Percentiles rank a stretch among this genome's conserved stretches.
Conservation (phyloP, 2,797 vertebrate genomes). For the Mycteria americana region DNA sequence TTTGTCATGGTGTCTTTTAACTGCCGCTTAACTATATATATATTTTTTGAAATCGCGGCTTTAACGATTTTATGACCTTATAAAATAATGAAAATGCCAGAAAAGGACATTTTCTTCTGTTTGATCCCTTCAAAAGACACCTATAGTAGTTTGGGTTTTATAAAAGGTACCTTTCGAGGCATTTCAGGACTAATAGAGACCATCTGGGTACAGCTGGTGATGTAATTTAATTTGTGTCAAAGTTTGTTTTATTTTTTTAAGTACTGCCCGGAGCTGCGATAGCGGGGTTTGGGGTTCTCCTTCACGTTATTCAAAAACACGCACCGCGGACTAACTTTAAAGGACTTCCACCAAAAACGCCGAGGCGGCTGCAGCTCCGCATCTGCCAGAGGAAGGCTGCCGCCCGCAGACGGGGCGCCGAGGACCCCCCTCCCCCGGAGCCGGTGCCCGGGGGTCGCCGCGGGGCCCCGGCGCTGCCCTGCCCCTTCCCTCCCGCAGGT, state of each 20-base stretch:
- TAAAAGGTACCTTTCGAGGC: constrained; percentile 71
- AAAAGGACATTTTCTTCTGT: constrained; percentile 57
- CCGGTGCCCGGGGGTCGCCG: not conserved
- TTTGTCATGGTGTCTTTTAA: constrained; percentile 66
- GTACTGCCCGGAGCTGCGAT: constrained; percentile 12
- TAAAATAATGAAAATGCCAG: constrained; percentile 68
- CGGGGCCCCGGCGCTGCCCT: not conserved
- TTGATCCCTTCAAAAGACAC: constrained; percentile 75
- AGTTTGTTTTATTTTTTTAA: not conserved
- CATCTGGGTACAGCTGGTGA: constrained; percentile 76
- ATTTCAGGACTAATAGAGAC: constrained; percentile 75
- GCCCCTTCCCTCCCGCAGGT: constrained; percentile 77
- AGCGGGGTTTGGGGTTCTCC: constrained; percentile 22
- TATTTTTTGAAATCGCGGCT: constrained; percentile 41
- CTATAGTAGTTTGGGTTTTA: constrained; percentile 69
- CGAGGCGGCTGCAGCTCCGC: not conserved
- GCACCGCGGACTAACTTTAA: not conserved
- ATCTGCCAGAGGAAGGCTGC: not conserved
- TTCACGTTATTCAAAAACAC: not conserved
- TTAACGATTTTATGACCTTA: constrained; percentile 63
- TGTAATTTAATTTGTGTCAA: constrained; percentile 73
- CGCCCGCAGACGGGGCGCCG: not conserved
- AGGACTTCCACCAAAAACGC: constrained; percentile 4
- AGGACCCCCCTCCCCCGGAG: not conserved
- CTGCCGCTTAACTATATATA: constrained; percentile 29